Base-by-base conservation (phyloP, 2,888 invertebrate genomes). In the Phyllotreta cruciferae region DNA sequence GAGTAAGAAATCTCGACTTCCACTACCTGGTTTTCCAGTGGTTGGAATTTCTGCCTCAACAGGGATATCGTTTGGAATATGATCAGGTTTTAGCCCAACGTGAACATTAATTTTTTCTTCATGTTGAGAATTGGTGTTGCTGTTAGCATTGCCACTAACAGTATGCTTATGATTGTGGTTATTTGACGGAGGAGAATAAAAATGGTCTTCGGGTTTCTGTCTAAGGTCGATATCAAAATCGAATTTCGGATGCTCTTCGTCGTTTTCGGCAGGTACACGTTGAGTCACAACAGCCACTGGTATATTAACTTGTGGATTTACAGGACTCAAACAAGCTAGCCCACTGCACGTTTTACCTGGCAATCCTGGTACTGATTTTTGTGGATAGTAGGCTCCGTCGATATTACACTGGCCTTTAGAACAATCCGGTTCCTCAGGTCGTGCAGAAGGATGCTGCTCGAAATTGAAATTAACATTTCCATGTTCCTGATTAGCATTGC, bases 281-380 rank as follows among this genome's bases (percentile, higher is more conserved):
- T 47, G 14, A 8, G 13, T n/a, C 11, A n/a, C 13, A 14, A 47
- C 24, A 44, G 10, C 11, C 14, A 44, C 44, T 13, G 44, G 44
- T 44, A 44, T 44, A 44, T 11, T 44, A 47, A 14, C 47, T 14
- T 47, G 47, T n/a, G 47, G 35, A n/a, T 6, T 7, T n/a, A 14
- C 9, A 37, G 1, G 42, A n/a, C 14, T 8, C 35, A 41, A 57
- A 38, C 60, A 53, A 34, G 47, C 13, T 8, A 41, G 8, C 9
- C 62, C 62, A 35, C 57, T 45, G 34, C 52, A 50, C 8, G 42
- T 9, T 37, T 24, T 52, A 24, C 63, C 56, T 10, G 63, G 24
- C 41, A 34, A 42, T n/a, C 44, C 38, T 24, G 50, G 42, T 13
- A 13, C 6, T 8, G 52, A 44, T 14, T 37, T 37, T 37, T 37